Conservation (phyloP, 2,888 invertebrate species). For the Galeruca laticollis region DNA sequence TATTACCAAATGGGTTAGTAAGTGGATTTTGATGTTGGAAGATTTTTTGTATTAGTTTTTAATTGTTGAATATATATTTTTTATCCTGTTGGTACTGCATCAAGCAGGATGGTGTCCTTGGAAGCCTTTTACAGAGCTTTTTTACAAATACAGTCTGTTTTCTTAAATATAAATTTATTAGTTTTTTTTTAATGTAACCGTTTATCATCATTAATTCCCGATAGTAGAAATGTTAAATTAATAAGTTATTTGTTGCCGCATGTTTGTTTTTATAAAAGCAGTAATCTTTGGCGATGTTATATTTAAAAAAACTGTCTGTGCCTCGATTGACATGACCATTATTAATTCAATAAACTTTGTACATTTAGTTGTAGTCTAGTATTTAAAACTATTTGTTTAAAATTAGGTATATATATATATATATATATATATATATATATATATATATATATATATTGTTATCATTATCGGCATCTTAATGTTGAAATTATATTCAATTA, state of each 20-base stretch:
- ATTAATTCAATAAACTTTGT: not conserved
- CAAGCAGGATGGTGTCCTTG: not conserved
- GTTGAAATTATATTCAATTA: not conserved
- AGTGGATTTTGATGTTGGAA: slow-evolving; percentile 18
- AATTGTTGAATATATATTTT: slow-evolving; percentile 20
- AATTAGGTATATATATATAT: not conserved
- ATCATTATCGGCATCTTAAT: not conserved
- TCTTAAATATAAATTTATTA: not conserved
- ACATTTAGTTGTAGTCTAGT: not conserved
- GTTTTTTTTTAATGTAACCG: not conserved
- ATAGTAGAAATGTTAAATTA: not conserved
- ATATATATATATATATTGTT: too few species aligned
- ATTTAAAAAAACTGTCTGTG: slow-evolving; percentile 4
- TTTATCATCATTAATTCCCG: too few species aligned
- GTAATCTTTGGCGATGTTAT: not conserved
- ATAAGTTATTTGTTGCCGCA: not conserved
- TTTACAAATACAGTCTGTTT: not conserved
- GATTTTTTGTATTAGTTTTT: slow-evolving; percentile 20
- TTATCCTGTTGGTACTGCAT: slow-evolving; percentile 9
- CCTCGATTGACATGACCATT: not conserved
- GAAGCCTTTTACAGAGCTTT: not conserved
- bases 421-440: not conserved
- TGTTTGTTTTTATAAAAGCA: not conserved
- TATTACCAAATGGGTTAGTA: slow-evolving; percentile 4
- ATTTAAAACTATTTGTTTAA: not conserved